Conservation (phyloP, 2,113 vertebrate species). For the Sula dactylatra region DNA sequence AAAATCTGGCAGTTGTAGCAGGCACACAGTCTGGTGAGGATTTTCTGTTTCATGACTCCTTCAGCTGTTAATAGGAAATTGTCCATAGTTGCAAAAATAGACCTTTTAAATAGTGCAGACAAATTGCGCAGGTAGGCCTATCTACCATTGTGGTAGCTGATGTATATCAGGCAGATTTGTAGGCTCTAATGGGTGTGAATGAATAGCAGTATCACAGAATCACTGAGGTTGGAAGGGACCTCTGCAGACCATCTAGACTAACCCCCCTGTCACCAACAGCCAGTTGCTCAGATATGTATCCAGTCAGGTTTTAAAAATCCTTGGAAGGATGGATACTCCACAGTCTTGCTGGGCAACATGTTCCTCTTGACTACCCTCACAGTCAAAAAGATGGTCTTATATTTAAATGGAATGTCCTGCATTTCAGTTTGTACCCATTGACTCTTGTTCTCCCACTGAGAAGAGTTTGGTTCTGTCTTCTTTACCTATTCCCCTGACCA, state of each 20-base stretch:
- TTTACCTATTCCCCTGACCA: background rate
- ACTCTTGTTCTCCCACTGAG: background rate
- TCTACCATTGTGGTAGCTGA: background rate
- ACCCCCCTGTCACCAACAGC: background rate
- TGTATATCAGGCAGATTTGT: background rate
- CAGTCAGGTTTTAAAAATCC: background rate
- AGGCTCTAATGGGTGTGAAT: background rate
- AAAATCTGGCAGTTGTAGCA: background rate
- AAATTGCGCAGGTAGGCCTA: background rate
- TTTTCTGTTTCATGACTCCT: background rate
- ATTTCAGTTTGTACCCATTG: background rate
- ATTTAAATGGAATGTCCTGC: background rate
- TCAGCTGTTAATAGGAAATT: background rate
- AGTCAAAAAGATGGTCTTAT: background rate
- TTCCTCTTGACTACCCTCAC: background rate
- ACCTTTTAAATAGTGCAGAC: background rate
- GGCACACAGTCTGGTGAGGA: background rate
- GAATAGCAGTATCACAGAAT: background rate
- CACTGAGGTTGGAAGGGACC: background rate
- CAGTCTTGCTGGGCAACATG: background rate
- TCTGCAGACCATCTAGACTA: background rate
- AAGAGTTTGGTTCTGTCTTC: background rate
- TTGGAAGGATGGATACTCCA: background rate
- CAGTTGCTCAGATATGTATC: background rate
- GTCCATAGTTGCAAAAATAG: background rate